Percentiles rank a stretch among this genome's conserved stretches.
These are phyloP conservation scores for Labeo catla DNA, from an alignment of 2,113 vertebrate genomes.

Conservation along the genomic window DNA sequence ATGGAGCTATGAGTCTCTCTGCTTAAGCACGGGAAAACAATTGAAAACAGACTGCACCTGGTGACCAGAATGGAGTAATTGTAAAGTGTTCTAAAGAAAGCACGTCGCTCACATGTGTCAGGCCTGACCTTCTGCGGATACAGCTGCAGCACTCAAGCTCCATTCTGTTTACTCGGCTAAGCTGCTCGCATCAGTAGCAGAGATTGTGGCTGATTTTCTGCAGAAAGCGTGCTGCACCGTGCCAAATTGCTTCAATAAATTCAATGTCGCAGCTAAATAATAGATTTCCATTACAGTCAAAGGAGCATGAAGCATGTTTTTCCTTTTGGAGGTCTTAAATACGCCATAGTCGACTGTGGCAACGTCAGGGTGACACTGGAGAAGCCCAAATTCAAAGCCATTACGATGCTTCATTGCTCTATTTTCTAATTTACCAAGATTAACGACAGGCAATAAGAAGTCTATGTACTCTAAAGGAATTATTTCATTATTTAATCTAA, in stretches of 20 bases:
- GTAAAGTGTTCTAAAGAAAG: conserved; percentile 3
- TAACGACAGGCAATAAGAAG: conserved; percentile 71
- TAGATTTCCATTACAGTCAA: conserved; percentile 57
- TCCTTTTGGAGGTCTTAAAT: conserved; percentile 58
- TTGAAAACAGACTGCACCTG: background rate
- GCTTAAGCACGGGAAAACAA: background rate
- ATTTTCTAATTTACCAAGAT: conserved; percentile 75
- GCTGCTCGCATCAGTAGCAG: background rate
- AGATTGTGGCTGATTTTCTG: conserved; percentile 13
- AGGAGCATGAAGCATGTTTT: conserved; percentile 53
- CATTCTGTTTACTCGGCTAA: background rate
- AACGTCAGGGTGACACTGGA: conserved; percentile 50
- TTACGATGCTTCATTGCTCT: conserved; percentile 71
- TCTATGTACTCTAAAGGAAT: conserved; percentile 68
- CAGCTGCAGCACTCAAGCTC: background rate
- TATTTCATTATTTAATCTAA: conserved; percentile 72
- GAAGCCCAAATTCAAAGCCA: conserved; percentile 69
- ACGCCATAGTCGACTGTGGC: conserved; percentile 59
- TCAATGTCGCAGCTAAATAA: conserved; percentile 56
- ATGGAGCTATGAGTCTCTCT: background rate
- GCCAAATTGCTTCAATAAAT: conserved; percentile 48
- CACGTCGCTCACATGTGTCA: background rate
- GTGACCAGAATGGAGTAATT: background rate
- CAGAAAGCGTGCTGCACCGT: background rate
- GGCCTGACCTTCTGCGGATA: background rate